These are phyloP conservation scores for Danio aesculapii DNA, from an alignment of 2,797 vertebrate species.

Conservation along the genomic window DNA sequence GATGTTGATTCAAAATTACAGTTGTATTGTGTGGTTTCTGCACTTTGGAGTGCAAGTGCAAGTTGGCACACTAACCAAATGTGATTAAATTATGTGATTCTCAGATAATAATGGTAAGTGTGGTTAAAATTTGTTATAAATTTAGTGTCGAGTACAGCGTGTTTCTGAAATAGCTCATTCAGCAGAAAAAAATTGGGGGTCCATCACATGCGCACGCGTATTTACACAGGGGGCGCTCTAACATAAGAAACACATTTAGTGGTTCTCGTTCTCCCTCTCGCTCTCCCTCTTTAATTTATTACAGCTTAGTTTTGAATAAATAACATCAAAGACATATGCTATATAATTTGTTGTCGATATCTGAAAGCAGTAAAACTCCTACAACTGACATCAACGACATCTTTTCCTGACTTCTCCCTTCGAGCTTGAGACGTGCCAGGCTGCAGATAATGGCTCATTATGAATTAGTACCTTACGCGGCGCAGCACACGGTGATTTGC, in stretches of 20 bases:
- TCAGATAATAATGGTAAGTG: background rate
- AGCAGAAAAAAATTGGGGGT: background rate
- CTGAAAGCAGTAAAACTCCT: background rate
- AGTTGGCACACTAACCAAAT: background rate
- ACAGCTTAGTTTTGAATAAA: background rate
- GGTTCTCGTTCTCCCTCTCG: background rate
- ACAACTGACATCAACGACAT: background rate
- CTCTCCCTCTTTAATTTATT: background rate
- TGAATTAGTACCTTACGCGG: constrained; percentile 63
- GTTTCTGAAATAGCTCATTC: background rate
- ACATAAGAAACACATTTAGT: constrained; percentile 74
- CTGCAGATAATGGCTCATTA: constrained; percentile 60
- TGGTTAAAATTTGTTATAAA: too few species aligned
- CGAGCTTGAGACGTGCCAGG: background rate
- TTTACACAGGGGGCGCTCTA: constrained; percentile 85
- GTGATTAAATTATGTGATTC: background rate
- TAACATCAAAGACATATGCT: background rate
- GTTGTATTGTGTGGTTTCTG: background rate
- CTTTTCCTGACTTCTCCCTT: background rate
- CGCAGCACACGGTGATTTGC: constrained; percentile 50
- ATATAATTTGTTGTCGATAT: background rate
- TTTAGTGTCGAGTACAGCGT: background rate
- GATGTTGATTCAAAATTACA: background rate
- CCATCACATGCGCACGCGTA: background rate
- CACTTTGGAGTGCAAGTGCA: background rate